phyloP scores from a whole-genome alignment of 2,113 vertebrate species.

The Cyphomyrus discorhynchus region DNA sequence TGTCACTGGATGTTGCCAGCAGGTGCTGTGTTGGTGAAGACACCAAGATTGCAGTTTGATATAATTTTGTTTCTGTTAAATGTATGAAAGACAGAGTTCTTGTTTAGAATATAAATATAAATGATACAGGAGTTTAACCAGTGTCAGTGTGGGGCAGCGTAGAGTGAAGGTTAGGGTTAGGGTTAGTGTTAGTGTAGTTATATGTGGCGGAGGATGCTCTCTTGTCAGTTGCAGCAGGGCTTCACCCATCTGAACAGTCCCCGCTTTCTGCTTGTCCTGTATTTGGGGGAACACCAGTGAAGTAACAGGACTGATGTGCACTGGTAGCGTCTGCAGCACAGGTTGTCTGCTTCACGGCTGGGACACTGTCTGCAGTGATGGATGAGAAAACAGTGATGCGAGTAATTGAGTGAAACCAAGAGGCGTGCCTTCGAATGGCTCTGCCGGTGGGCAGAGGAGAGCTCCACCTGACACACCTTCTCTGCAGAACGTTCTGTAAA shows the following conservation, averaged over 20 bases:
- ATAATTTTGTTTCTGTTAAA: neutral
- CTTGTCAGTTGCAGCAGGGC: neutral
- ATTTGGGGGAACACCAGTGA: neutral
- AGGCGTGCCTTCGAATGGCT: neutral
- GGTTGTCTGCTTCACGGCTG: neutral
- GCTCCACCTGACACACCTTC: neutral
- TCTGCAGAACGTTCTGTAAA: neutral
- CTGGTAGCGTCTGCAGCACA: neutral
- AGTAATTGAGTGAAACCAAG: neutral
- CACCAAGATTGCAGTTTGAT: neutral
- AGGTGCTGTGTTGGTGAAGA: neutral
- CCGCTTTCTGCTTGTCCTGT: neutral
- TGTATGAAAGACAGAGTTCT: neutral
- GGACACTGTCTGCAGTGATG: neutral
- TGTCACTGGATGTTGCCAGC: neutral
- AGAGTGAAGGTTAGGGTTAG: neutral
- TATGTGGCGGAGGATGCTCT: neutral
- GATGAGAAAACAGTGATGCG: neutral
- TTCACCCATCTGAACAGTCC: neutral
- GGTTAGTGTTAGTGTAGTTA: neutral
- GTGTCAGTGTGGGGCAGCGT: neutral
- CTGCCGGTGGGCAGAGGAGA: no score
- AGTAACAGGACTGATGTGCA: neutral
- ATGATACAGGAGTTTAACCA: neutral
- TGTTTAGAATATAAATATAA: neutral